Evolutionary conservation across 1,140 invertebrate species (phyloP), one percentile per base, ranked within the genome.

Genomic region (Brachionus rotundiformis): DNA sequence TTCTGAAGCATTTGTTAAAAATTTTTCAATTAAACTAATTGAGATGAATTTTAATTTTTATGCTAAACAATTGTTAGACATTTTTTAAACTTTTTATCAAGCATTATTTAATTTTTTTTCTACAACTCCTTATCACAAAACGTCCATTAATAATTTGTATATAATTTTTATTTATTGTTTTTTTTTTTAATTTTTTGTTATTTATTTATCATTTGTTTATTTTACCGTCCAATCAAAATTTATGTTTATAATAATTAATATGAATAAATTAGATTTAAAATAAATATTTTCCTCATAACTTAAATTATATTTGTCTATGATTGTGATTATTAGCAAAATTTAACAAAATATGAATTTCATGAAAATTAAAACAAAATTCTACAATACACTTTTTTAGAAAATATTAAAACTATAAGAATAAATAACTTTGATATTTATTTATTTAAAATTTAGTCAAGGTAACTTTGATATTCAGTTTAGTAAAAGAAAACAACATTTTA

Each of bases 1-100:
- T 19, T 36, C 13, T 11, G 47, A 63, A 27, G 33, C 29, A 10
- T 39, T 59, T 59, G 19, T 79, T 31, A 16, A 63, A 31, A 36
- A 16, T 39, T 41, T 79, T 19, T 36, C 29, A n/a, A 59, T 63
- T 19, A 54, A 63, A 36, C 27, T 79, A 16, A 79, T 79, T 8
- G 47, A 54, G 10, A 59, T 79, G 76, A 54, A 41, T 79, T 79
- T 79, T 36, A 79, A 79, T 27, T 79, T 59, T 39, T 79, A 61
- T 79, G 76, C 47, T 1, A 44, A 44, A 13, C 16, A 73, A 73
- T 73, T 73, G 0, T 25, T 73, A 27, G 68, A 73, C 13, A 25
- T 25, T 73, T 73, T 73, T 47, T 73, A 3, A 8, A 36, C 36
- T 29, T 63, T 63, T 63, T 49, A 16, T 54, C 10, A 7, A 7